Evolutionary conservation across 2,888 invertebrate species (phyloP), one percentile per base, ranked within the genome.

Genomic region (Sarcophaga variegata): DNA sequence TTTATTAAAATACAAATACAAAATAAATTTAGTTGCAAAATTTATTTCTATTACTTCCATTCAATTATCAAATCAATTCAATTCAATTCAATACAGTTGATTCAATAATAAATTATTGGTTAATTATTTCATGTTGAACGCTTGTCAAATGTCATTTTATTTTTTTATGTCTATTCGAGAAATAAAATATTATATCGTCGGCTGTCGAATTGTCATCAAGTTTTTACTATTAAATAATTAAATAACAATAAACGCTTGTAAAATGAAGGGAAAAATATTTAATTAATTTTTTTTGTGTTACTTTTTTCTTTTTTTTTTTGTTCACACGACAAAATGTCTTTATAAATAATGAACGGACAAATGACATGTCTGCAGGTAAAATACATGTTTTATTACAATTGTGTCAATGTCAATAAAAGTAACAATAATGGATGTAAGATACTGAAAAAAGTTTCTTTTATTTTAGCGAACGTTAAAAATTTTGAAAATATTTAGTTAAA

Each of bases 61-160:
- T 37, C 37, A 37, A 37, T 37, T 37, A 37, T 37, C 37, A 37
- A 37, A 10, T 37, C 37, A 37, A 37, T 37, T 37, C 37, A 37
- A 37, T 37, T 27, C 3, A 22, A 22, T 22, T 25, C 17, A 27
- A n/a, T 37, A 17, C 17, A 47, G 49, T 63, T 60, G 14, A 27
- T 37, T 37, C 37, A 37, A 37, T 37, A 37, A 37, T 37, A 37
- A 37, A 37, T 37, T 37, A 37, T 54, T 64, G 69, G 62, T 69
- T 63, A 25, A 54, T 82, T 82, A 70, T 76, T 70, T 67, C 27
- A 60, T 49, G 10, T 76, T 82, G 54, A 59, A 70, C 59, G 49
- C 45, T 49, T 82, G 82, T 82, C 82, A 77, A 70, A 82, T 54
- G 27, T 47, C 76, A 77, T 22, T 70, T 37, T 25, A 2, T 62